Percentiles rank a stretch among this genome's conserved stretches.
Conservation (phyloP, 2,888 invertebrate genomes). For the Polydrusus pterygomalis region DNA sequence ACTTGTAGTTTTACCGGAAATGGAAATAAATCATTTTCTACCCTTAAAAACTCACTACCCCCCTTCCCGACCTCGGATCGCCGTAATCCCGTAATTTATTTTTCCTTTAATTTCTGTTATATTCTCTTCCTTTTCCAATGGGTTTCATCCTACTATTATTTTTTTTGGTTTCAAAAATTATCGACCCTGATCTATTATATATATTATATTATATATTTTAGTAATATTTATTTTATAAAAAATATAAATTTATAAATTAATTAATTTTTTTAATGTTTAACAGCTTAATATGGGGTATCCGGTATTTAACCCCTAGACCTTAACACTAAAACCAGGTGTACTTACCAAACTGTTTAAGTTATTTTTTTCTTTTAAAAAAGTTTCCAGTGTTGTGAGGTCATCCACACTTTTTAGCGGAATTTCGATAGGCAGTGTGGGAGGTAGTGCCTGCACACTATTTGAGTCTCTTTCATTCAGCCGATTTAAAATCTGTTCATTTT, state of each 20-base stretch:
- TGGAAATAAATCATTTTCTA: too few species aligned
- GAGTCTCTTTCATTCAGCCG: background rate
- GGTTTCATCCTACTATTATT: too few species aligned
- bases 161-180: too few species aligned
- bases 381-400: constrained; percentile 4
- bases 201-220: too few species aligned
- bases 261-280: background rate
- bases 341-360: constrained; percentile 9
- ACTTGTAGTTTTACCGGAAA: too few species aligned
- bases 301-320: background rate
- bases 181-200: too few species aligned
- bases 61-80: too few species aligned
- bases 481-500: background rate
- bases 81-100: too few species aligned
- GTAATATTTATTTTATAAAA: too few species aligned
- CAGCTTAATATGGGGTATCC: background rate
- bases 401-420: background rate
- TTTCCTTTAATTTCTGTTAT: too few species aligned
- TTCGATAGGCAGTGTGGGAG: background rate
- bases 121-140: too few species aligned
- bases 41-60: too few species aligned
- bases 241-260: background rate
- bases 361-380: constrained; percentile 16
- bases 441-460: constrained; percentile 6
- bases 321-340: constrained; percentile 12